Percentiles rank a stretch among this genome's conserved stretches.
phyloP scores from a whole-genome alignment of 1,140 invertebrate genomes.

The Atopsyche davidsoni region DNA sequence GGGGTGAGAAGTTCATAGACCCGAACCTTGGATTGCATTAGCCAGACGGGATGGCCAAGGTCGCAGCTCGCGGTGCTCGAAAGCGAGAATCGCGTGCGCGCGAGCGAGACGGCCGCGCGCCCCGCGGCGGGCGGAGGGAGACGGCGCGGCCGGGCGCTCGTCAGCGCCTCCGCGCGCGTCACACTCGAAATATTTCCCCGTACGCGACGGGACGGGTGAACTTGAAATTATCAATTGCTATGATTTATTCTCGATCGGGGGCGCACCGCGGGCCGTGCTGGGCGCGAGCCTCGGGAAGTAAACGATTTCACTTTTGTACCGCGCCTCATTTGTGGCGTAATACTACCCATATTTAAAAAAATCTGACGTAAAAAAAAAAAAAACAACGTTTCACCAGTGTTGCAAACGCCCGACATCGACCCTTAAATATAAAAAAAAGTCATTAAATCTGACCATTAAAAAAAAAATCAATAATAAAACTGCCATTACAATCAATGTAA shows the following conservation, averaged over 20 bases:
- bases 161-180: background rate
- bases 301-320: too few species aligned
- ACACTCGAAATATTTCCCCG: background rate
- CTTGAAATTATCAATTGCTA: constrained; percentile 1
- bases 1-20: constrained; percentile 47
- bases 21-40: constrained; percentile 49
- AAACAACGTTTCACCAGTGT: too few species aligned
- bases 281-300: too few species aligned
- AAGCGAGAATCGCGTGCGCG: constrained; percentile 24
- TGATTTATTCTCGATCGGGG: background rate
- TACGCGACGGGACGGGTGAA: background rate
- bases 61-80: constrained; percentile 34
- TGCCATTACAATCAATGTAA: too few species aligned
- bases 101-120: background rate
- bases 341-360: too few species aligned
- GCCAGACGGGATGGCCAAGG: constrained; percentile 41
- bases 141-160: background rate
- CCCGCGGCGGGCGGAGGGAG: background rate
- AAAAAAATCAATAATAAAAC: too few species aligned
- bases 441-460: too few species aligned
- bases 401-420: too few species aligned
- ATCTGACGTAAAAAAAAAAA: too few species aligned
- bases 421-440: too few species aligned
- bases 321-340: too few species aligned
- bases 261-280: too few species aligned